Evolutionary conservation across 1,140 invertebrate genomes (phyloP).

Genomic region (Ceratina calcarata): DNA sequence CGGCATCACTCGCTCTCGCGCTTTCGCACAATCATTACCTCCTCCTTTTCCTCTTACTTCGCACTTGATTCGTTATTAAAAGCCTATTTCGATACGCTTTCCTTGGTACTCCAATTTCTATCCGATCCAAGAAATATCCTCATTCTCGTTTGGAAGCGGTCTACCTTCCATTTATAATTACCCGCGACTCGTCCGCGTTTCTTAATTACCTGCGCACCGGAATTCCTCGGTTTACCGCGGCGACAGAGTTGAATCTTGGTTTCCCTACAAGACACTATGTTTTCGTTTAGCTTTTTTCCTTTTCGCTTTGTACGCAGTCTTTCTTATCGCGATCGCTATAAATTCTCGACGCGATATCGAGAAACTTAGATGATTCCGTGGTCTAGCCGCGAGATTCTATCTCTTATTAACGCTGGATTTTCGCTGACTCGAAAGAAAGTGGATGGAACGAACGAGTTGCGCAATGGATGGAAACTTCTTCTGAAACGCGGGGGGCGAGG

Average conservation of each 20-base stretch:
- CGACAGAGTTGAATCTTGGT: neutral
- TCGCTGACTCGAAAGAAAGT: constrained; percentile 22
- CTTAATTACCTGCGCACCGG: neutral
- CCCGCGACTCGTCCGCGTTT: neutral
- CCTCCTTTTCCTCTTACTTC: neutral
- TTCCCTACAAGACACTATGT: no score
- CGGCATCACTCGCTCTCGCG: neutral
- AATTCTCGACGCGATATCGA: neutral
- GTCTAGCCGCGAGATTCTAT: neutral
- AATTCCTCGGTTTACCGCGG: neutral
- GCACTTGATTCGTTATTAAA: neutral
- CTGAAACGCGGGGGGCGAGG: neutral
- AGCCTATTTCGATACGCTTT: neutral
- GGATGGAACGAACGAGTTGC: neutral
- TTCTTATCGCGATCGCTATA: constrained; percentile 11
- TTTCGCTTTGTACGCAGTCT: neutral
- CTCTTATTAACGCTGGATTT: neutral
- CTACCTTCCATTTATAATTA: constrained; percentile 15
- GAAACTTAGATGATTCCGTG: neutral
- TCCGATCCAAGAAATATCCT: neutral
- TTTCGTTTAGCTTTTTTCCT: neutral
- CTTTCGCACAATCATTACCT: neutral
- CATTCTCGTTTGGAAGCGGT: neutral
- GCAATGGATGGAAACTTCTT: constrained; percentile 2
- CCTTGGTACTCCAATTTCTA: neutral